Evolutionary conservation across 2,888 invertebrate species (phyloP), one percentile per base, ranked within the genome.

Genomic region (Melanostoma mellinum): DNA sequence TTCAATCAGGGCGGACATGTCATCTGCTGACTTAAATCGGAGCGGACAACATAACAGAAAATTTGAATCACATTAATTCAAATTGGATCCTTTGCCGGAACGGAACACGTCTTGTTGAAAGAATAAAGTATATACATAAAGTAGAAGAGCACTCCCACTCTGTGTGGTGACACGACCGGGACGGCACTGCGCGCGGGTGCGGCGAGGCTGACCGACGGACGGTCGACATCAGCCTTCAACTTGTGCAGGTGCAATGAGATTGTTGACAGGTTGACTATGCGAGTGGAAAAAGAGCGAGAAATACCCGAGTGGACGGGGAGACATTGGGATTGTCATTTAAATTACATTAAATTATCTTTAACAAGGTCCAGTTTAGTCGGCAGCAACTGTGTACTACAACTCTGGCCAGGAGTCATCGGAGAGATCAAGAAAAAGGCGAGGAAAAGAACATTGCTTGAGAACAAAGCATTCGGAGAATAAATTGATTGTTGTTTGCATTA

Each of bases 331-430:
- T 88, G 89, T 88, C 88, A 89, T 89, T 89, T 89, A 89, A 89
- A 89, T 89, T 89, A 89, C 89, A 89, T 89, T 89, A 89, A 89
- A 89, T 89, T 89, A 89, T 88, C 89, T 88, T 60, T 73, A 56
- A 78, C 77, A 82, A 73, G 69, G 73, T 74, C 63, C 73, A 50
- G 48, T n/a, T 48, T 65, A 20, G 32, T 60, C 40, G 50, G 63
- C 46, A 48, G 30, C 20, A 20, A 20, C 20, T 20, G 20, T 20
- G 20, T 20, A 20, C 20, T 20, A 20, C 20, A 20, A 20, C 20
- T 20, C 20, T 20, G 20, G 20, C 20, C 20, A 20, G 20, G 20
- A 20, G 20, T 20, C 20, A 20, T 20, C 20, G 20, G 20, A 20
- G 20, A 20, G 20, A 20, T 20, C 20, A 20, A 20, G 20, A 20